A percentile compares a stretch with the other conserved stretches of the same genome.
Evolutionary conservation across 1,140 invertebrate genomes (phyloP).

Genomic region (Nephila pilipes): DNA sequence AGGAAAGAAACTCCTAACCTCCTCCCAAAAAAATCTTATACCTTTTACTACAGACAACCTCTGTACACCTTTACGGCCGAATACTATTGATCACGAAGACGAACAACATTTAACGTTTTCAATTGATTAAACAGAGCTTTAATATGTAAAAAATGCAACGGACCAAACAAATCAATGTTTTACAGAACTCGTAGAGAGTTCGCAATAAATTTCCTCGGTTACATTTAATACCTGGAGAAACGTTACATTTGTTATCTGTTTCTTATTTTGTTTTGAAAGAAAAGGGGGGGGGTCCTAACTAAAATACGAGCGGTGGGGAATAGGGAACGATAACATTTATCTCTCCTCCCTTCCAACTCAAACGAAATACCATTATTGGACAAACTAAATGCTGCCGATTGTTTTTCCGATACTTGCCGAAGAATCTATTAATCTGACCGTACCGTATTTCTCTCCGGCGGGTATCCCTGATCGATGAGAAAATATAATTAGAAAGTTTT

Average conservation of each 20-base stretch:
- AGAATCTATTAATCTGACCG: conserved; percentile 75
- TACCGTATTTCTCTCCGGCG: conserved; percentile 29
- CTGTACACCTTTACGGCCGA: not conserved
- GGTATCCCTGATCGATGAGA: conserved; percentile 45
- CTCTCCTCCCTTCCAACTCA: conserved; percentile 40
- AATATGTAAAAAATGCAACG: conserved; percentile 1
- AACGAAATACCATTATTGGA: conserved; percentile 76
- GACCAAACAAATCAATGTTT: not conserved
- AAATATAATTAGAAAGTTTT: conserved; percentile 77
- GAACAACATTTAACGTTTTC: not conserved
- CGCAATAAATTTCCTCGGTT: conserved; percentile 36
- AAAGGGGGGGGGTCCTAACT: not conserved
- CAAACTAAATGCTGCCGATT: conserved; percentile 72
- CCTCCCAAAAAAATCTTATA: not conserved
- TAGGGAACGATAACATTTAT: conserved; percentile 63
- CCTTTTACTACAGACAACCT: not conserved
- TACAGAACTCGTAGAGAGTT: not conserved
- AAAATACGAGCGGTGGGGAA: not conserved
- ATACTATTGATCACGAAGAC: not conserved
- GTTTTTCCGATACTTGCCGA: conserved; percentile 75
- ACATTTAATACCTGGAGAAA: conserved; percentile 52
- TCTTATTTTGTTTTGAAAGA: conserved; percentile 59
- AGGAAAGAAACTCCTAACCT: too few relatives aligned
- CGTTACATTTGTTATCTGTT: conserved; percentile 50
- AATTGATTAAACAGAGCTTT: conserved; percentile 30